Conservation (phyloP, 2,797 vertebrate genomes). For the Eupleurogrammus muticus region DNA sequence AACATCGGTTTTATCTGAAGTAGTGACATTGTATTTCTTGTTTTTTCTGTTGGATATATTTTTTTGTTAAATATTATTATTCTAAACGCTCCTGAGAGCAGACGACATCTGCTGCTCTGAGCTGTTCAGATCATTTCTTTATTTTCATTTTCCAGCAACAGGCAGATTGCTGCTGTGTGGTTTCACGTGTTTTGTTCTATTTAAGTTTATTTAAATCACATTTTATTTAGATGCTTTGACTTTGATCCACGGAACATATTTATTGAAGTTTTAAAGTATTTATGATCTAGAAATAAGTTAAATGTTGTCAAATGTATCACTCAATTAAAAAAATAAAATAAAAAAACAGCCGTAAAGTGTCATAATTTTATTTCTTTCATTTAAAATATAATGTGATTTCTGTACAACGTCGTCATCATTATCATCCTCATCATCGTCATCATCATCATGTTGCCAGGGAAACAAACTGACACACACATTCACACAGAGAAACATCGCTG, state of each 20-base stretch:
- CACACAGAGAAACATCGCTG: conserved; percentile 44
- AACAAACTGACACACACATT: conserved; percentile 32
- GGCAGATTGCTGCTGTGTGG: neutral
- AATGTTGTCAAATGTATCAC: neutral
- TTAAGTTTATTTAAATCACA: conserved; percentile 66
- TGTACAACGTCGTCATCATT: conserved; percentile 72
- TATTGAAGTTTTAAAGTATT: conserved; percentile 57
- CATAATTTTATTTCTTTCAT: conserved; percentile 73
- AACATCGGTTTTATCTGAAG: no score
- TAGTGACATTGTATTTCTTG: no score
- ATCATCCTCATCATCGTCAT: conserved; percentile 68
- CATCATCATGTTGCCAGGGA: conserved; percentile 43
- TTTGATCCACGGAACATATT: conserved; percentile 44
- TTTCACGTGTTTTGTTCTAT: conserved; percentile 28
- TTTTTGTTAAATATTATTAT: no score
- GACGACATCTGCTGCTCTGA: no score
- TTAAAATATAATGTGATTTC: conserved; percentile 85
- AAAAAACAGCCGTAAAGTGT: conserved; percentile 48
- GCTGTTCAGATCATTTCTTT: no score
- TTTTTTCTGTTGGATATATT: no score
- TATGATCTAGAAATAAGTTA: conserved; percentile 29
- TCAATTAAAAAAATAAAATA: conserved; percentile 38
- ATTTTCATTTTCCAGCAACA: no score
- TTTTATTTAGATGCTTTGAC: conserved; percentile 56
- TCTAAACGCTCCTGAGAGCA: no score